Evolutionary conservation across 2,113 vertebrate genomes (phyloP), one percentile per base, ranked within the genome.

Genomic region (Ivindomyrus marchei): DNA sequence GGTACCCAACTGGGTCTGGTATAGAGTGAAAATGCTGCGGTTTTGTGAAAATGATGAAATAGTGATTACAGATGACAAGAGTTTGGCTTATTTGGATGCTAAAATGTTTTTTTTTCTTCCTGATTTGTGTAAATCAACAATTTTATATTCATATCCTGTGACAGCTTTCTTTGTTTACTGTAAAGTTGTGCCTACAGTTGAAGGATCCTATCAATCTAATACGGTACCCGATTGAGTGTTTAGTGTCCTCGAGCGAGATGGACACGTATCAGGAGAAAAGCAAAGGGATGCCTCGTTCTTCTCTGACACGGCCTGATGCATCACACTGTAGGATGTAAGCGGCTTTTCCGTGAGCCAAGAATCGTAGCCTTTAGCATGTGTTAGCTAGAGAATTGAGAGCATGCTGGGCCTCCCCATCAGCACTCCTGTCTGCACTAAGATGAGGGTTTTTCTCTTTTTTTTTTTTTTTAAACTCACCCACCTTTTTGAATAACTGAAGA

Each of bases 261-360:
- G 50, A n/a, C 50, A n/a, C 17, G 36, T 52, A 88, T 50, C 46
- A 49, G 19, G 62, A 31, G 17, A 47, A 50, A 24, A 15, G 31
- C 46, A 27, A 11, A 31, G 19, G 50, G 21, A 2, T 46, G 56
- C 9, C 27, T 77, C 42, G 62, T 91, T 62, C 70, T n/a, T 15
- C 31, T 58, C 19, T 88, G 47, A 52, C 84, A n/a, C 42, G 11
- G 45, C 66, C 3, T 83, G 49, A 27, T 62, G 74, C 45, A 50
- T 77, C 80, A 52, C 84, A 50, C 85, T 62, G 85, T 88, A 66
- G 89, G 52, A 27, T 89, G 62, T 83, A 91, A 66, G 39, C 47
- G 9, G 39, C n/a, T 89, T 39, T 21, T 53, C 15, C 46, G 39
- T 89, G 66, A 89, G 89, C 50, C 45, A 24, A 31, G 56, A 62